phyloP scores from a whole-genome alignment of 2,797 vertebrate genomes.

The Scolopax bukidnonensis region DNA sequence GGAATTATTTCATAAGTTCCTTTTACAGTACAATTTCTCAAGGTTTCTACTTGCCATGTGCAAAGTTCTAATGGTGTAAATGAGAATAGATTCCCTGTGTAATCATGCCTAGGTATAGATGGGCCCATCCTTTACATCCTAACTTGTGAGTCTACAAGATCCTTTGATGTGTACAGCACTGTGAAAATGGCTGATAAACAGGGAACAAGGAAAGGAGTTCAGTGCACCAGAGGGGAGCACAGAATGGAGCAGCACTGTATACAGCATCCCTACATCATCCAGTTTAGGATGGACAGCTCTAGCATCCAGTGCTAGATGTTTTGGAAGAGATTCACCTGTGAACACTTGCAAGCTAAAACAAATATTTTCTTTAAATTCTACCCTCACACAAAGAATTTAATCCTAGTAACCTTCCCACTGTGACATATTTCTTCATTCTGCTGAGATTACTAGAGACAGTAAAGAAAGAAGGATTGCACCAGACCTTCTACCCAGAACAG shows the following conservation, averaged over 20 bases:
- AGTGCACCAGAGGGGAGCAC: not conserved
- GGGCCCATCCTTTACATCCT: not conserved
- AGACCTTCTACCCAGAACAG: not conserved
- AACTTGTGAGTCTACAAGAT: not conserved
- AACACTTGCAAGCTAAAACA: not conserved
- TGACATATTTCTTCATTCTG: not conserved
- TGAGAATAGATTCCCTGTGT: not conserved
- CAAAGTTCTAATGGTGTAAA: not conserved
- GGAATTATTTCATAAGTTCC: not conserved
- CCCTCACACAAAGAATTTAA: not conserved
- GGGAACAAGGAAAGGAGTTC: not conserved
- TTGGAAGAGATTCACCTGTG: not conserved
- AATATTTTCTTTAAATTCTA: not conserved
- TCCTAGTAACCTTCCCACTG: not conserved
- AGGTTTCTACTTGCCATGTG: not conserved
- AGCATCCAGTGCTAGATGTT: not conserved
- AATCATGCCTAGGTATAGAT: not conserved
- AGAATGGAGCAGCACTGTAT: not conserved
- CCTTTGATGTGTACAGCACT: not conserved
- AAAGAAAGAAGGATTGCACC: not conserved
- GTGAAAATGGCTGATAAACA: not conserved
- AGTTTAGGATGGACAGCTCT: not conserved
- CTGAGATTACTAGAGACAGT: not conserved
- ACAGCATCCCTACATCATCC: not conserved
- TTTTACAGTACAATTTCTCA: not conserved